phyloP scores from a whole-genome alignment of 1,140 invertebrate genomes.

The Orchesella cincta region DNA sequence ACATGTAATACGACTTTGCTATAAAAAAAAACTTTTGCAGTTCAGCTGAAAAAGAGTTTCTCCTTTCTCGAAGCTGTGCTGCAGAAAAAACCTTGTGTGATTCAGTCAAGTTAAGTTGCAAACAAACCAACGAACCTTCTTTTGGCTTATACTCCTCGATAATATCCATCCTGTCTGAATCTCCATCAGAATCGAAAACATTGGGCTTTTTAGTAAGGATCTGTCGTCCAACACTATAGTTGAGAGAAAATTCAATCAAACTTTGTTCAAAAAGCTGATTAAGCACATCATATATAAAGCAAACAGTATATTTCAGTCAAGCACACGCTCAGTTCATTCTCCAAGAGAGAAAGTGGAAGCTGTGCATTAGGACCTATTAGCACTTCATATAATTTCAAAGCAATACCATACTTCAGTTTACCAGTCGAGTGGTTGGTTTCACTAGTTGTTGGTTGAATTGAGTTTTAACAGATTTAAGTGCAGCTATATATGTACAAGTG shows the following conservation, averaged over 20 bases:
- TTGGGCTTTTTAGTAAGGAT: slow-evolving; percentile 75
- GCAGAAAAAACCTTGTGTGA: neutral
- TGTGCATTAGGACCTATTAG: too few species aligned
- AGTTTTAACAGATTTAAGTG: too few species aligned
- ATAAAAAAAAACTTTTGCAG: too few species aligned
- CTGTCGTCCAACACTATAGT: slow-evolving; percentile 70
- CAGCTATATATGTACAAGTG: too few species aligned
- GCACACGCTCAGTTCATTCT: neutral
- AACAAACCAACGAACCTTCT: slow-evolving; percentile 64
- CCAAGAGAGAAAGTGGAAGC: neutral
- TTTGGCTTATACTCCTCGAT: slow-evolving; percentile 71
- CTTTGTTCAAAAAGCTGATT: neutral
- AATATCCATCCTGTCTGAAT: slow-evolving; percentile 70
- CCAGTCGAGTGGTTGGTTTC: too few species aligned
- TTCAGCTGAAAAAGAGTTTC: too few species aligned
- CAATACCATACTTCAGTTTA: too few species aligned
- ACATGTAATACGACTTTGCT: too few species aligned
- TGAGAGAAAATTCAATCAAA: slow-evolving; percentile 5
- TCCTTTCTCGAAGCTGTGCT: too few species aligned
- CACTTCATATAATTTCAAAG: too few species aligned
- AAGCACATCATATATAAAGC: neutral
- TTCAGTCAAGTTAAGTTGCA: too few species aligned
- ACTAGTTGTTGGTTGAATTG: too few species aligned
- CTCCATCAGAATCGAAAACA: slow-evolving; percentile 68
- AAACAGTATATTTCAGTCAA: neutral